A percentile compares a stretch with the other conserved stretches of the same genome.
These are phyloP conservation scores for Sycophaga agraensis DNA, from an alignment of 1,140 invertebrate genomes.

Conservation along the genomic window DNA sequence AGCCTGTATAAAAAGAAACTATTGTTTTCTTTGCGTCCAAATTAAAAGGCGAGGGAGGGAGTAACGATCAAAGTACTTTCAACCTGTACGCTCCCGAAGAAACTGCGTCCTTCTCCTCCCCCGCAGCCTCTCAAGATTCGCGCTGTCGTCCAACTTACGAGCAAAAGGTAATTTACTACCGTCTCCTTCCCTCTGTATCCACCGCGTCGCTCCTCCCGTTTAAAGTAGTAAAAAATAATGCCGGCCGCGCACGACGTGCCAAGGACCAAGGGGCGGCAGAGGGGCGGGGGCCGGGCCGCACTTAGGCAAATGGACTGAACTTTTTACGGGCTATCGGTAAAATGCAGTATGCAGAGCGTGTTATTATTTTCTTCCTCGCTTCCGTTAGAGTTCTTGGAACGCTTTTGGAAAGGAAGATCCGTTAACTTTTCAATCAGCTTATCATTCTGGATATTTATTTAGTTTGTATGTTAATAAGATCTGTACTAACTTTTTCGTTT, in stretches of 20 bases:
- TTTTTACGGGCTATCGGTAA: conserved; percentile 13
- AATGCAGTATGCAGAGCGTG: conserved; percentile 11
- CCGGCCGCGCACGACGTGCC: background rate
- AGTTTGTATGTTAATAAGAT: too few species aligned
- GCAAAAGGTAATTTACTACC: conserved; percentile 8
- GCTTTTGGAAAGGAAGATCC: too few species aligned
- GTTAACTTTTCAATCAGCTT: too few species aligned
- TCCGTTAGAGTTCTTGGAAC: too few species aligned
- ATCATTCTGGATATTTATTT: too few species aligned
- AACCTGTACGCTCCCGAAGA: too few species aligned
- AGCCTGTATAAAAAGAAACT: too few species aligned
- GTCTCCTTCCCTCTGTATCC: background rate
- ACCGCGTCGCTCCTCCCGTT: background rate
- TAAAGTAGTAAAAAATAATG: background rate
- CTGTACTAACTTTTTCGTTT: too few species aligned
- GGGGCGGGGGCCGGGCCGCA: background rate
- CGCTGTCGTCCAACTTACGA: background rate
- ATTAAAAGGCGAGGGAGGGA: conserved; percentile 10
- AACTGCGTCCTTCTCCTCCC: background rate
- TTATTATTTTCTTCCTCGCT: conserved; percentile 12
- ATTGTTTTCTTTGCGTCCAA: background rate
- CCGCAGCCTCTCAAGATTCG: background rate
- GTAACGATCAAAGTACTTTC: conserved; percentile 25
- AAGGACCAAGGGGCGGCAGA: background rate
- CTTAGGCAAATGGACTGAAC: conserved; percentile 12